Evolutionary conservation across 2,888 invertebrate genomes (phyloP).

Genomic region (Eupeodes luniger): DNA sequence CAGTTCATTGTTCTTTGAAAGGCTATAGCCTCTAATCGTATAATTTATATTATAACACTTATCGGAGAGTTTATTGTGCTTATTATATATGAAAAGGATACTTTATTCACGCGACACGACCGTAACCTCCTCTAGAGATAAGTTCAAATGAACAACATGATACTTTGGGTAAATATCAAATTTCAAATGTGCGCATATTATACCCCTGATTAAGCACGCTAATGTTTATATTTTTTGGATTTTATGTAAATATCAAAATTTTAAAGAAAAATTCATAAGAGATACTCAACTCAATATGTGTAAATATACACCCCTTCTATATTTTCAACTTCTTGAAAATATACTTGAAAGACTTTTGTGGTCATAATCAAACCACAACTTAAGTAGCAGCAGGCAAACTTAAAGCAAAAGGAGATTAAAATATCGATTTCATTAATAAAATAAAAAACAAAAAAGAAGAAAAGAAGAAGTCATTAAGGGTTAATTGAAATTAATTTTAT

Average conservation of each 20-base stretch:
- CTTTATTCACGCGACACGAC: constrained; percentile 22
- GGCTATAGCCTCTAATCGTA: constrained; percentile 1
- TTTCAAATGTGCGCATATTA: constrained; percentile 49
- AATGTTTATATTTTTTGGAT: constrained; percentile 12
- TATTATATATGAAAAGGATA: constrained; percentile 1
- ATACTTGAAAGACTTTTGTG: neutral
- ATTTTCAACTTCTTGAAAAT: too few relatives aligned
- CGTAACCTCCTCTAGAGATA: neutral
- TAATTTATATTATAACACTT: constrained; percentile 21
- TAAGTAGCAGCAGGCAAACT: neutral
- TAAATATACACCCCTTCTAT: too few relatives aligned
- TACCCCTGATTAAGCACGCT: constrained; percentile 31
- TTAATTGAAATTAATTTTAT: constrained; percentile 20
- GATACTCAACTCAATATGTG: neutral
- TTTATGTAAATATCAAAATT: constrained; percentile 19
- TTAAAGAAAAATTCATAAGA: neutral
- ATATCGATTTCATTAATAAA: constrained; percentile 2
- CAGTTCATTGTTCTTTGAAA: constrained; percentile 32
- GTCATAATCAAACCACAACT: neutral
- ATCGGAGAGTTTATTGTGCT: constrained; percentile 23
- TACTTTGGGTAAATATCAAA: constrained; percentile 56
- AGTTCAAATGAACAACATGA: constrained; percentile 25
- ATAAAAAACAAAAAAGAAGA: too few relatives aligned
- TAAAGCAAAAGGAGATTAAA: neutral
- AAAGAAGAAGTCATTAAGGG: constrained; percentile 32